A percentile compares a stretch with the other conserved stretches of the same genome.
phyloP scores from a whole-genome alignment of 2,113 vertebrate genomes.

The Copsychus sechellarum region DNA sequence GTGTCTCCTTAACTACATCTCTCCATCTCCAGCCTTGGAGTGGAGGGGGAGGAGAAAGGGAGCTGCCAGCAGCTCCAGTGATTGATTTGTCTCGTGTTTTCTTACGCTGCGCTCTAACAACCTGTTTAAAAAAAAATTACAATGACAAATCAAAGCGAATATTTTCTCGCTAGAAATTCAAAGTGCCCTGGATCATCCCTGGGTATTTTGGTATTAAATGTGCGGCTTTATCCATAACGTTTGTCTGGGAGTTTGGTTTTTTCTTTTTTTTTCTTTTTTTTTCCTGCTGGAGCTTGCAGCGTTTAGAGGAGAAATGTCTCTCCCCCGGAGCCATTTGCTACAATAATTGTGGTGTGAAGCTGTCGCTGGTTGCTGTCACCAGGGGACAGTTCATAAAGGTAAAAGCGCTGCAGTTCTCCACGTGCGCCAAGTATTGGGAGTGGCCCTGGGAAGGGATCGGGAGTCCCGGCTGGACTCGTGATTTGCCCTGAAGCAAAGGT shows the following conservation, averaged over 20 bases:
- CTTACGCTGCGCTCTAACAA: neutral
- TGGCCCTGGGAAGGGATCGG: rapidly evolving
- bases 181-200: neutral
- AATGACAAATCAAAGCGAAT: neutral
- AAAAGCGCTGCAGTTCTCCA: neutral
- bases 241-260: neutral
- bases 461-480: rapidly evolving
- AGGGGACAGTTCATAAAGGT: neutral
- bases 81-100: neutral
- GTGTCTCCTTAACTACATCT: neutral
- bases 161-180: neutral
- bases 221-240: neutral
- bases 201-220: neutral
- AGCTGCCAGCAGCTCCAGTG: conserved; percentile 24
- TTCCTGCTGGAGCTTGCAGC: neutral
- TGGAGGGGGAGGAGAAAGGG: conserved; percentile 9
- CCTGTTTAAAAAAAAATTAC: neutral
- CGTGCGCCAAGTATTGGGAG: neutral
- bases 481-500: neutral
- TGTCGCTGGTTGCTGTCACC: neutral
- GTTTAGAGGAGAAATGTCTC: neutral
- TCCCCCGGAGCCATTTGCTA: neutral
- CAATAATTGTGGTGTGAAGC: neutral
- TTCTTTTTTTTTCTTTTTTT: neutral
- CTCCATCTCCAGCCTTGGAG: neutral